Percentiles rank a stretch among this genome's conserved stretches.
Conservation (phyloP, 2,888 invertebrate genomes). For the Homarus gammarus region DNA sequence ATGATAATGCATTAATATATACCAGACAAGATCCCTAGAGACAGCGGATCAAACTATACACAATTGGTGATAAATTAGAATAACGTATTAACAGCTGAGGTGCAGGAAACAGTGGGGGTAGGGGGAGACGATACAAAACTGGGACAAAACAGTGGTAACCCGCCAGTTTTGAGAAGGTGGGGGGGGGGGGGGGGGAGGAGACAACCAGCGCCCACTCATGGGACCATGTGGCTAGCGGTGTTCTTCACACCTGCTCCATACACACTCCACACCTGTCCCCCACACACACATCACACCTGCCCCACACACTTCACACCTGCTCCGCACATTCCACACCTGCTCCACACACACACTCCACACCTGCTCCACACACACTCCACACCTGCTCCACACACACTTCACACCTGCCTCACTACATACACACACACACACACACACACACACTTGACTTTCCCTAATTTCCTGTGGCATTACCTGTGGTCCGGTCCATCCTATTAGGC, state of each 20-base stretch:
- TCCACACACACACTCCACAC: not conserved
- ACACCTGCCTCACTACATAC: constrained; percentile 10
- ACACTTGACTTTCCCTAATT: not conserved
- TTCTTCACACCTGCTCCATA: not conserved
- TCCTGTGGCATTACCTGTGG: not conserved
- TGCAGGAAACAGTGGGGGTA: too few species aligned
- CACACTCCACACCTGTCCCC: not conserved
- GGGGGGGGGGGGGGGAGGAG: not conserved
- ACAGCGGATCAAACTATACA: too few species aligned
- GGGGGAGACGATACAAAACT: too few species aligned
- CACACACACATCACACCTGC: not conserved
- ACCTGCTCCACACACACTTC: not conserved
- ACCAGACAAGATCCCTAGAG: too few species aligned
- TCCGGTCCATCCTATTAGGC: not conserved
- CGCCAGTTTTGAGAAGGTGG: too few species aligned
- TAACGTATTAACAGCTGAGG: too few species aligned
- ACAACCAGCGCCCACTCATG: not conserved
- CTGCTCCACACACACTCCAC: too few species aligned
- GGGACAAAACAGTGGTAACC: too few species aligned
- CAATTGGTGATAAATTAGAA: too few species aligned
- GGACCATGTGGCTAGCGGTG: not conserved
- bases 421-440: constrained; percentile 34
- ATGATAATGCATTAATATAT: too few species aligned
- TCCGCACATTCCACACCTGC: not conserved
- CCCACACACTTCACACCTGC: not conserved